phyloP scores from a whole-genome alignment of 2,797 vertebrate genomes.

The Tympanoctomys barrerae region DNA sequence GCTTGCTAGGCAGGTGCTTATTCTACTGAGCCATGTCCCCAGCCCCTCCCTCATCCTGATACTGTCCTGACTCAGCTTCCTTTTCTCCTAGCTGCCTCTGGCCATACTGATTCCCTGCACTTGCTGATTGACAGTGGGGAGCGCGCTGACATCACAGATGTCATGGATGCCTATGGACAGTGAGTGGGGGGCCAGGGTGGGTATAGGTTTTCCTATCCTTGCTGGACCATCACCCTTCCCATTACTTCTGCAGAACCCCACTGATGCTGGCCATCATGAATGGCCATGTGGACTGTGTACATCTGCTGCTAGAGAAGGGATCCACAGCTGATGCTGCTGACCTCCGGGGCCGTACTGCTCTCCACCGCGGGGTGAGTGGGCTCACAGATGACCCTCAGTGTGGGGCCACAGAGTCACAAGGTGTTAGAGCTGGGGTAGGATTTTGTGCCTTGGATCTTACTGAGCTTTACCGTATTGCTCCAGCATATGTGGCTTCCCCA shows the following conservation, averaged over 20 bases:
- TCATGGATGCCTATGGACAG: conserved; percentile 94
- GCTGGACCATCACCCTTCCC: not conserved
- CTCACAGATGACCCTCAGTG: not conserved
- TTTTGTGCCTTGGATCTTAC: not conserved
- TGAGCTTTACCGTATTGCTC: not conserved
- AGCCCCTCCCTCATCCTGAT: not conserved
- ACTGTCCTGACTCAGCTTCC: not conserved
- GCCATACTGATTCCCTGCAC: conserved; percentile 96
- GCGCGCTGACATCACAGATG: conserved; percentile 92
- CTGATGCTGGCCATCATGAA: conserved; percentile 97
- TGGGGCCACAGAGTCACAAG: not conserved
- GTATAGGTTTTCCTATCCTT: not conserved
- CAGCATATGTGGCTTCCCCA: too few species aligned
- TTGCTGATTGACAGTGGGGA: conserved; percentile 96
- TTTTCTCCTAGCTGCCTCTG: conserved; percentile 92
- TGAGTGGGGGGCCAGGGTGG: conserved; percentile 87
- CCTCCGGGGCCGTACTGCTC: conserved; percentile 94
- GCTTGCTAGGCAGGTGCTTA: too few species aligned
- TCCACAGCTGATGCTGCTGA: conserved; percentile 95
- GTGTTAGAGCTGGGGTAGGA: not conserved
- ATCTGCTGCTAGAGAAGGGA: conserved; percentile 96
- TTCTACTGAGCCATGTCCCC: too few species aligned
- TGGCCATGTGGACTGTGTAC: conserved; percentile 95
- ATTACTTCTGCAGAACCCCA: conserved; percentile 90
- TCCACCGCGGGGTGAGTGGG: conserved; percentile 94